phyloP scores from a whole-genome alignment of 2,888 invertebrate species.

The Protophormia terraenovae region DNA sequence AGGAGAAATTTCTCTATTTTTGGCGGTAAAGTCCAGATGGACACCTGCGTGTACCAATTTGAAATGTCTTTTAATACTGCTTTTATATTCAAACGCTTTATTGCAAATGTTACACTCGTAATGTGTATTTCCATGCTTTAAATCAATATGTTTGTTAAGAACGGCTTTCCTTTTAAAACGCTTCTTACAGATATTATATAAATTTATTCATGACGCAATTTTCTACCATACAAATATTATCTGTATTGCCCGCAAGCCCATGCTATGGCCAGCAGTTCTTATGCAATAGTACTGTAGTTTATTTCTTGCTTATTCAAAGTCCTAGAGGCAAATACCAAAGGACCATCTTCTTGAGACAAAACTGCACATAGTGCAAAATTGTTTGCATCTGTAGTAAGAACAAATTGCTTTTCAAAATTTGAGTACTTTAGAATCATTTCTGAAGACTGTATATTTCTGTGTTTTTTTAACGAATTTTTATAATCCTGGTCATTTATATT shows the following conservation, averaged over 20 bases:
- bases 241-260: neutral
- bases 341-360: neutral
- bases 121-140: no score
- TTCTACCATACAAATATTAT: neutral
- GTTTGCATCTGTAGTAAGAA: neutral
- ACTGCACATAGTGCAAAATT: neutral
- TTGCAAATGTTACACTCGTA: no score
- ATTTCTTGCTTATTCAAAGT: conserved; percentile 1
- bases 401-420: neutral
- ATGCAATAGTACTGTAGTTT: conserved; percentile 1
- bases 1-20: no score
- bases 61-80: no score
- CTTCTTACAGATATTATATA: no score
- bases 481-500: neutral
- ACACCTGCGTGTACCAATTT: no score
- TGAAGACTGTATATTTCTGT: neutral
- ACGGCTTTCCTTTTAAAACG: no score
- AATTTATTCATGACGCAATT: no score
- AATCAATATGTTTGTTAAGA: no score
- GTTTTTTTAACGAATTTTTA: neutral
- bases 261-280: neutral
- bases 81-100: no score
- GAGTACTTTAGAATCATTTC: neutral
- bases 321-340: neutral
- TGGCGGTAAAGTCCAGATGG: no score